phyloP scores from a whole-genome alignment of 2,888 invertebrate genomes.

The Anorthoa munda region DNA sequence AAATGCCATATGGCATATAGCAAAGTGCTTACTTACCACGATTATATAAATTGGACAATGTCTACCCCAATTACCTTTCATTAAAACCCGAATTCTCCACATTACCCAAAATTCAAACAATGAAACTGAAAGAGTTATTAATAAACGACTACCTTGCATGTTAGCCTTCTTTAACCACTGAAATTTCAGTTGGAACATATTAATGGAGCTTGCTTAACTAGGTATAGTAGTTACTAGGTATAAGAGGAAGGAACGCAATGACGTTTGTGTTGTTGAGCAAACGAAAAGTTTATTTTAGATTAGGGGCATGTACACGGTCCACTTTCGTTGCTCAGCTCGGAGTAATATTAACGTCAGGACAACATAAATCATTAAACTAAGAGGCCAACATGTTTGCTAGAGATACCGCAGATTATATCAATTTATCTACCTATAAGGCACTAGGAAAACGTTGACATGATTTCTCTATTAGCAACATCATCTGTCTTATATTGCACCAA shows the following conservation, averaged over 20 bases:
- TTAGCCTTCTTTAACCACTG: slow-evolving; percentile 19
- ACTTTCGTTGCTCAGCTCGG: not conserved
- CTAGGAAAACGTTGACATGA: no score
- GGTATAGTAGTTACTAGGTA: slow-evolving; percentile 19
- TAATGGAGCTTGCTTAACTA: slow-evolving; percentile 27
- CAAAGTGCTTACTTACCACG: no score
- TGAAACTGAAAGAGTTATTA: slow-evolving; percentile 34
- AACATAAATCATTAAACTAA: no score
- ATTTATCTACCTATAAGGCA: no score
- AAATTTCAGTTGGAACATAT: slow-evolving; percentile 36
- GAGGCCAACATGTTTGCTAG: no score
- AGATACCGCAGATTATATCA: no score
- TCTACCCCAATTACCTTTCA: not conserved
- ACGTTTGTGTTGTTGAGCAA: slow-evolving; percentile 31
- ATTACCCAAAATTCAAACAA: not conserved
- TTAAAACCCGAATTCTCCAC: not conserved
- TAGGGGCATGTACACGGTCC: not conserved
- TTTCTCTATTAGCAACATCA: no score
- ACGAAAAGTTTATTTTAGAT: slow-evolving; percentile 29
- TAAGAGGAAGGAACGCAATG: slow-evolving; percentile 37
- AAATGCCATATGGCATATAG: no score
- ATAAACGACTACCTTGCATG: slow-evolving; percentile 50
- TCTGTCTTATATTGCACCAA: no score
- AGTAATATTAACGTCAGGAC: no score
- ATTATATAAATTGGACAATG: not conserved